A percentile compares a stretch with the other conserved stretches of the same genome.
These are phyloP conservation scores for Eucera pruinosa DNA, from an alignment of 2,888 invertebrate genomes.

Conservation along the genomic window DNA sequence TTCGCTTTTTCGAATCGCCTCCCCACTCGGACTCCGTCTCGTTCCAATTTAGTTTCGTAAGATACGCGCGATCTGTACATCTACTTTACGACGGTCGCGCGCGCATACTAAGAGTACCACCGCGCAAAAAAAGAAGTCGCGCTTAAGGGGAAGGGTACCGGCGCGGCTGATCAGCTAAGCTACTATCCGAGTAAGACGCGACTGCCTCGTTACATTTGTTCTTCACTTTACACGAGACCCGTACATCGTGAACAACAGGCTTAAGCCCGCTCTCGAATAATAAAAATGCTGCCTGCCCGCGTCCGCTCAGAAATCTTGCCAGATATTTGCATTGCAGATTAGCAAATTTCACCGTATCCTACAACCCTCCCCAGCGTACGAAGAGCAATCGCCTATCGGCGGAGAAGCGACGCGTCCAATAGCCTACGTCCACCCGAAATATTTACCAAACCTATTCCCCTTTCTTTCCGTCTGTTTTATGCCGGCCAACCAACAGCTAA, in stretches of 20 bases:
- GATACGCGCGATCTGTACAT: constrained; percentile 74
- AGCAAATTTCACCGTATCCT: constrained; percentile 46
- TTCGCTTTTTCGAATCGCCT: constrained; percentile 24
- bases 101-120: constrained; percentile 65
- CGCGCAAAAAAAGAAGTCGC: constrained; percentile 60
- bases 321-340: constrained; percentile 61
- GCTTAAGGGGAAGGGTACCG: constrained; percentile 55
- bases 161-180: constrained; percentile 71
- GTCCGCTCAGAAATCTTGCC: constrained; percentile 42
- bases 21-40: constrained; percentile 56
- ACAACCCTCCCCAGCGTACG: constrained; percentile 28
- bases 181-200: constrained; percentile 70
- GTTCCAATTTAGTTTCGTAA: constrained; percentile 73
- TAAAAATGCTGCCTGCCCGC: constrained; percentile 57
- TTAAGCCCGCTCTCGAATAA: constrained; percentile 53
- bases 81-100: constrained; percentile 72
- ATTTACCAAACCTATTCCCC: too few relatives aligned
- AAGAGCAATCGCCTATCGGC: constrained; percentile 29
- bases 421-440: too few relatives aligned
- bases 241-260: constrained; percentile 67
- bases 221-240: constrained; percentile 67
- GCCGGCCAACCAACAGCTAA: too few relatives aligned
- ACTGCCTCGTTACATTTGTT: constrained; percentile 71
- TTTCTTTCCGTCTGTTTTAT: too few relatives aligned
- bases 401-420: not conserved